Base-by-base conservation (phyloP, 2,888 invertebrate species). In the Furcula furcula region DNA sequence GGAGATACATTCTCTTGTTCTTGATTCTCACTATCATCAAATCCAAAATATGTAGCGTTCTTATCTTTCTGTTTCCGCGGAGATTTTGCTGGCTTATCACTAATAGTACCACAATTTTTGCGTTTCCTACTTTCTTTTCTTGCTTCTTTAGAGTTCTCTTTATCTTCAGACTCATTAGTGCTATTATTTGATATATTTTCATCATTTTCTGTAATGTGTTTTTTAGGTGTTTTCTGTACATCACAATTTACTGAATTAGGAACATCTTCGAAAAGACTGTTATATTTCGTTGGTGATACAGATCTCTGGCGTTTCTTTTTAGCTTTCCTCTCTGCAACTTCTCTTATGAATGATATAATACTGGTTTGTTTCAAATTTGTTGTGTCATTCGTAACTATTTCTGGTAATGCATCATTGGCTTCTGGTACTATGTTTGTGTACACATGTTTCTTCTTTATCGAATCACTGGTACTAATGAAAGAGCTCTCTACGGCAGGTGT, bases 401-500 rank as follows among this genome's bases (percentile, higher is more conserved):
- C 62, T 21, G 76, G 70, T 15, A 75, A 40, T 13, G 53, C 29
- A 5, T 77, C 73, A 65, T 66, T 54, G 7, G 45, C 35, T 32
- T 75, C 64, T 10, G 65, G 48, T 4, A 80, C 45, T 35, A 88
- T 58, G 36, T 84, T 77, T 7, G 86, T 86, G 40, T 86, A 88
- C 1, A 88, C 81, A 80, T 87, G 85, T 61, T 81, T 85, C 55
- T 77, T 85, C 41, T 69, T 81, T 9, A 44, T 54, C 7, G 51
- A 54, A 15, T 78, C 77, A 52, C 72, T 71, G 26, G 71, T 58
- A 38, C 77, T 76, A 0, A 86, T 70, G 34, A 82, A 88, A 3
- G 88, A 88, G 34, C 78, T 71, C 41, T 89, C 89, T 10, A 86
- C 74, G 7, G 89, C 85, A 22, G 89, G 89, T 25, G 89, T 89